A percentile compares a stretch with the other conserved stretches of the same genome.
Evolutionary conservation across 2,113 vertebrate species (phyloP).

Genomic region (Barbus barbus): DNA sequence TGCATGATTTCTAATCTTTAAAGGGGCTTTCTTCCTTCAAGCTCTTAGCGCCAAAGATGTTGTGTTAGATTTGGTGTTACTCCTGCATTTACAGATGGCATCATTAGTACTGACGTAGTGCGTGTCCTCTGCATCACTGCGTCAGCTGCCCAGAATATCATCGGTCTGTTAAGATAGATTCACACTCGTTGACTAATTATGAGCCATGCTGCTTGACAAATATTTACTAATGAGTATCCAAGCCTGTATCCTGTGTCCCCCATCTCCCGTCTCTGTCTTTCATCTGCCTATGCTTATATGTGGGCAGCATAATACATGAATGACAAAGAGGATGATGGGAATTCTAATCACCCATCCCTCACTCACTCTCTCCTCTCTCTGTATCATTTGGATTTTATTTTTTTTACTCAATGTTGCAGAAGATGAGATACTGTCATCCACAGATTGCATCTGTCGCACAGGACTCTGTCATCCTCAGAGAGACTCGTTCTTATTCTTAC

Average conservation of each 20-base stretch:
- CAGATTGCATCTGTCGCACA: not conserved
- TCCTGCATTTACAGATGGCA: slow-evolving; percentile 57
- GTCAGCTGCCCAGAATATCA: slow-evolving; percentile 49
- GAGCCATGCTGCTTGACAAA: slow-evolving; percentile 44
- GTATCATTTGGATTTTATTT: slow-evolving; percentile 20
- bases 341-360: slow-evolving; percentile 55
- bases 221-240: slow-evolving; percentile 44
- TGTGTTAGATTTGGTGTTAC: slow-evolving; percentile 43
- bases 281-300: slow-evolving; percentile 32
- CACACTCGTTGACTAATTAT: slow-evolving; percentile 49
- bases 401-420: not conserved
- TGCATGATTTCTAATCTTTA: not conserved
- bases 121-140: slow-evolving; percentile 35
- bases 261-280: slow-evolving; percentile 35
- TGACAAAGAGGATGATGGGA: slow-evolving; percentile 55
- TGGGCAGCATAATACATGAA: slow-evolving; percentile 54
- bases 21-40: not conserved
- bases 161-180: slow-evolving; percentile 34
- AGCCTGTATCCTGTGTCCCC: slow-evolving; percentile 22
- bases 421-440: slow-evolving; percentile 29
- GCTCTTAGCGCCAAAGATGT: not conserved
- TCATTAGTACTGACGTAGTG: slow-evolving; percentile 37
- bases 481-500: not conserved
- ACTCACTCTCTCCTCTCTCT: slow-evolving; percentile 33
- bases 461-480: too few relatives aligned